Evolutionary conservation across 2,797 vertebrate species (phyloP).

Genomic region (Acropternis orthonyx): DNA sequence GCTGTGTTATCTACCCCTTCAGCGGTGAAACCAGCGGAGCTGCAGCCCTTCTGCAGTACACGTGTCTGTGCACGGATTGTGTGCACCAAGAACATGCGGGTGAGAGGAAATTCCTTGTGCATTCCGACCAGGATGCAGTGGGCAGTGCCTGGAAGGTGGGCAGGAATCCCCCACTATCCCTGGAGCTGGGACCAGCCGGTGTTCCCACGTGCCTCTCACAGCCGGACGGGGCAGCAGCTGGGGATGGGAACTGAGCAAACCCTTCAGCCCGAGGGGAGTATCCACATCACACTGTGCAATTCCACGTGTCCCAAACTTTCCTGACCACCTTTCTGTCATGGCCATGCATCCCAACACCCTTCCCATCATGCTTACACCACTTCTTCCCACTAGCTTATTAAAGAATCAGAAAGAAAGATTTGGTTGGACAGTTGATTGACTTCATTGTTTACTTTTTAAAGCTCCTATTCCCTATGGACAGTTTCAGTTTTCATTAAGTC

Average conservation of each 20-base stretch:
- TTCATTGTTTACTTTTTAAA: not conserved
- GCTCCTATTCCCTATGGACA: not conserved
- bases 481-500: constrained; percentile 23
- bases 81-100: accelerated
- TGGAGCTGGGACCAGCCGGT: not conserved
- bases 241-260: not conserved
- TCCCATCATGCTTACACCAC: accelerated
- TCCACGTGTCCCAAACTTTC: accelerated
- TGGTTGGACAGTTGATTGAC: not conserved
- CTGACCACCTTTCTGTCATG: accelerated
- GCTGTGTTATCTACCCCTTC: not conserved
- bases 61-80: accelerated
- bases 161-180: not conserved
- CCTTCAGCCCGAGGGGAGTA: not conserved
- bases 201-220: accelerated
- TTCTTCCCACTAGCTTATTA: not conserved
- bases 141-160: not conserved
- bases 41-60: not conserved
- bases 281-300: not conserved
- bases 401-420: not conserved
- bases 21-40: not conserved
- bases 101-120: not conserved
- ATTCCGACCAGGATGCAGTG: accelerated
- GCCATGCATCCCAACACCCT: not conserved
- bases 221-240: accelerated